A percentile compares a stretch with the other conserved stretches of the same genome.
These are phyloP conservation scores for Unio pictorum DNA, from an alignment of 2,888 invertebrate species.

Conservation along the genomic window DNA sequence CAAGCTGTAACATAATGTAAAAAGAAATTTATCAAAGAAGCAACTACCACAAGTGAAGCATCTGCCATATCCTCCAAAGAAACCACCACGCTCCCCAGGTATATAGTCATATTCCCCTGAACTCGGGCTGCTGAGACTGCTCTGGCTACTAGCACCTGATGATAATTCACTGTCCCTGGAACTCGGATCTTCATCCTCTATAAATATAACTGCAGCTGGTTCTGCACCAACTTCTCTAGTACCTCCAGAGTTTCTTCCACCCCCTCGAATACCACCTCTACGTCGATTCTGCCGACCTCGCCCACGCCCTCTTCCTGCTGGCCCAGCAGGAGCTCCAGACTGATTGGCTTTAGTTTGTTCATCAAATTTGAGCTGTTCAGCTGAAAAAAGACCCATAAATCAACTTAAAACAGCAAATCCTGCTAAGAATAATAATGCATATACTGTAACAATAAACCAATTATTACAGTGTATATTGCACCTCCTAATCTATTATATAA, in stretches of 20 bases:
- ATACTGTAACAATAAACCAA: not conserved
- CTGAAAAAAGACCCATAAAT: constrained; percentile 20
- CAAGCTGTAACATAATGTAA: too few species aligned
- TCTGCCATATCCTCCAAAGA: constrained; percentile 78
- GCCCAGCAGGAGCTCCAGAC: constrained; percentile 11
- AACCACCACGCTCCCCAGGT: constrained; percentile 68
- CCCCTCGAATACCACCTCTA: constrained; percentile 19
- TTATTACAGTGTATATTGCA: not conserved
- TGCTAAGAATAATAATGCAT: not conserved
- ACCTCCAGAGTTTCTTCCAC: constrained; percentile 1
- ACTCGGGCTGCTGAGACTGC: constrained; percentile 8
- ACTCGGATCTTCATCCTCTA: constrained; percentile 25
- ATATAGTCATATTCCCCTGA: constrained; percentile 29
- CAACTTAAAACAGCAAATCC: not conserved
- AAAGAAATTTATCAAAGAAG: not conserved
- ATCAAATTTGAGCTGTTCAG: constrained; percentile 45
- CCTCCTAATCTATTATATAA: not conserved
- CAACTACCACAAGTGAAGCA: constrained; percentile 76
- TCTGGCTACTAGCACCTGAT: constrained; percentile 8
- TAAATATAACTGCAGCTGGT: constrained; percentile 6
- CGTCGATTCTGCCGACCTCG: constrained; percentile 30
- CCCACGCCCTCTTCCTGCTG: constrained; percentile 24
- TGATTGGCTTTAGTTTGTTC: constrained; percentile 27
- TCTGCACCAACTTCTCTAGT: not conserved
- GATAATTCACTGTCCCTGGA: constrained; percentile 9